Conservation (phyloP, 2,797 vertebrate species). For the Oceanodroma leucorhoa region DNA sequence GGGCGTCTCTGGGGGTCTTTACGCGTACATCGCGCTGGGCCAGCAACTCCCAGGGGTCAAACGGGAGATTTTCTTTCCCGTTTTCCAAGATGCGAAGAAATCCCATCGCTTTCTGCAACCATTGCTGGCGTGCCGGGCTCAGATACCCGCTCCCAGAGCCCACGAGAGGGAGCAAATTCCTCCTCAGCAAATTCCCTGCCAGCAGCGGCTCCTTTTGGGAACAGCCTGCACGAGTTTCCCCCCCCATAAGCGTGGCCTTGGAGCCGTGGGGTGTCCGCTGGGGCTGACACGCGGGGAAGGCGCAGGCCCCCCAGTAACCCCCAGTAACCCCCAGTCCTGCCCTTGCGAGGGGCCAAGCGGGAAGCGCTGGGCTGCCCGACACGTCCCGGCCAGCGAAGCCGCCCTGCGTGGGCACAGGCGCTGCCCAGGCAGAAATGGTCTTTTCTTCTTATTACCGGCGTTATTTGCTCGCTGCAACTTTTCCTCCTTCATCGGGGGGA, state of each 20-base stretch:
- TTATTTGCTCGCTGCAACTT: background rate
- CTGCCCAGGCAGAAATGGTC: rapidly evolving
- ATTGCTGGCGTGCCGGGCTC: rapidly evolving
- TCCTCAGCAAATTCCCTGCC: background rate
- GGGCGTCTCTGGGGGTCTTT: rapidly evolving
- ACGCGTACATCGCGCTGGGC: rapidly evolving
- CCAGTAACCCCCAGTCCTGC: background rate
- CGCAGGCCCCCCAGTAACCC: background rate
- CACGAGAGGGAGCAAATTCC: conserved; percentile 36
- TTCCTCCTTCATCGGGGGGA: rapidly evolving
- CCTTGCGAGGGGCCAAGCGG: background rate
- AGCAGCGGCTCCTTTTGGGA: background rate
- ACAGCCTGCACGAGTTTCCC: rapidly evolving
- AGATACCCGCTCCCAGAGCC: background rate
- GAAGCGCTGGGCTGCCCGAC: background rate
- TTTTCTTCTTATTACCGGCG: rapidly evolving
- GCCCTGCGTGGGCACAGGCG: background rate
- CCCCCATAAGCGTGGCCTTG: rapidly evolving
- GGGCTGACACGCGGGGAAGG: background rate
- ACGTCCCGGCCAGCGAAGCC: rapidly evolving
- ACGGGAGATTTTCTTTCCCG: rapidly evolving
- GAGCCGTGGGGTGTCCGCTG: rapidly evolving
- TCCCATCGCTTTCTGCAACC: background rate
- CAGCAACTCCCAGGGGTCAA: background rate
- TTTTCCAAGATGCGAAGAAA: background rate